Evolutionary conservation across 1,140 invertebrate species (phyloP).

Genomic region (Catajapyx aquilonaris): DNA sequence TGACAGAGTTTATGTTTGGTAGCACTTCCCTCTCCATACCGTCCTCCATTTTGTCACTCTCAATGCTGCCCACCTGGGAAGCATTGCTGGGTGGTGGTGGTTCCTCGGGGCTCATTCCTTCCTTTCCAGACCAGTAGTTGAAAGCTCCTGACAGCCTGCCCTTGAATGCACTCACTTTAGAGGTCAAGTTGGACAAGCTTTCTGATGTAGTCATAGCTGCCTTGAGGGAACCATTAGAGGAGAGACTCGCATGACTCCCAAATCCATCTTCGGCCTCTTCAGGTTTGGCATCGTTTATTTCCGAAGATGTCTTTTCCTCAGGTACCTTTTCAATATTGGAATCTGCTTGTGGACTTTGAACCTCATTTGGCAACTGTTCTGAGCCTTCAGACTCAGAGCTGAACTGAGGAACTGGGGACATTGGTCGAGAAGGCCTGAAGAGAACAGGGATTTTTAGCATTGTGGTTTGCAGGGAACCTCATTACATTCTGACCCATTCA

Average conservation of each 20-base stretch:
- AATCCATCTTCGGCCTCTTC: too few relatives aligned
- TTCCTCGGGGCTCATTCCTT: constrained; percentile 8
- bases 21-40: background rate
- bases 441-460: constrained; percentile 9
- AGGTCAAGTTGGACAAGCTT: constrained; percentile 11
- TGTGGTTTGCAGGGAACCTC: too few relatives aligned
- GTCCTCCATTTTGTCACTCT: too few relatives aligned
- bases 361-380: too few relatives aligned
- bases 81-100: too few relatives aligned
- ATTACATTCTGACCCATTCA: too few relatives aligned
- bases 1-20: constrained; percentile 15
- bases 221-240: constrained; percentile 11
- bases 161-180: constrained; percentile 13
- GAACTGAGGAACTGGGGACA: constrained; percentile 48
- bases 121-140: constrained; percentile 13
- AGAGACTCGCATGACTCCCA: constrained; percentile 10
- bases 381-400: constrained; percentile 7
- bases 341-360: background rate
- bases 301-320: too few relatives aligned
- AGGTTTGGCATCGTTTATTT: too few relatives aligned
- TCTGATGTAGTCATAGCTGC: constrained; percentile 7
- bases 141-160: constrained; percentile 13
- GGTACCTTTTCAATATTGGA: background rate
- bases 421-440: constrained; percentile 45
- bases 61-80: too few relatives aligned